Base-by-base conservation (phyloP, 1,140 invertebrate species). In the Chymomyza costata region DNA sequence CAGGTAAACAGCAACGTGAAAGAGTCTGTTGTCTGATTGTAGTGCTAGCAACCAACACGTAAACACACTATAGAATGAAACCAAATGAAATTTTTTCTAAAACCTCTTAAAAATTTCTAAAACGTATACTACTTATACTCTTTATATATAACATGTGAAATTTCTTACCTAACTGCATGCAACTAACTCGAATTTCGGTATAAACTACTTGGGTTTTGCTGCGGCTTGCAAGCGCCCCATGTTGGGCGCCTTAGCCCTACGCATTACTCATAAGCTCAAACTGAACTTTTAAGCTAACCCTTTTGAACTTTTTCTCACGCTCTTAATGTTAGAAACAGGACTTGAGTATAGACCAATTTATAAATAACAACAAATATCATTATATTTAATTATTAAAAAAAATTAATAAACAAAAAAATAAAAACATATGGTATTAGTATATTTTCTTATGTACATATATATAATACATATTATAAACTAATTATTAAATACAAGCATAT, bases 291-390 rank as follows among this genome's bases (percentile, higher is more conserved):
- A 6, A 45, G 41, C 37, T 13, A 46, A 55, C 44, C 32, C n/a
- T 39, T n/a, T n/a, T n/a, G n/a, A n/a, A n/a, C n/a, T n/a, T n/a
- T 53, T 39, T 69, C 45, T 61, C 25, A 47, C 37, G 55, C 18
- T 57, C 53, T 56, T 45, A 76, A 41, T 58, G 54, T 74, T 73
- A 57, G 52, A 54, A 67, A 50, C 65, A 73, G 67, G 67, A 80
- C 67, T 80, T 73, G 73, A 80, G 58, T 80, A 71, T 80, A 80
- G 73, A 80, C 73, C 73, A 80, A 80, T 80, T 80, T 80, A 68
- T 80, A 57, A n/a, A 63, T 54, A 55, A 55, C 38, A 47, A 62
- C 44, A 56, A 28, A 18, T 28, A n/a, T n/a, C n/a, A n/a, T n/a
- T n/a, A n/a, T n/a, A n/a, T n/a, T n/a, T n/a, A 15, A 32, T 14